A percentile compares a stretch with the other conserved stretches of the same genome.
These are phyloP conservation scores for Gasteruption jaculator DNA, from an alignment of 2,888 invertebrate genomes.

Conservation along the genomic window DNA sequence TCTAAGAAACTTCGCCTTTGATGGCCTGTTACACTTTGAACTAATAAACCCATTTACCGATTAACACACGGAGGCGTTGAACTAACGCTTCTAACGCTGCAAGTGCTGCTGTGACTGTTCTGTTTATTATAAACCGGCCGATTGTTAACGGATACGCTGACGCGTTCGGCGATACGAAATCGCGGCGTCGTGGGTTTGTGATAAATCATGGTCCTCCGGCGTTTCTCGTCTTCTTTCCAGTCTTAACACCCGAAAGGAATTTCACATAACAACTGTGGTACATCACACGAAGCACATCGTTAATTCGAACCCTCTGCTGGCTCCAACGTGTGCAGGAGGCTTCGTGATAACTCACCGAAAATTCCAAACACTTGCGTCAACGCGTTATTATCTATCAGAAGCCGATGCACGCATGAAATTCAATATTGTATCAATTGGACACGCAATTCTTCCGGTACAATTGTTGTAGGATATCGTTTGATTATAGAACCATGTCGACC, in stretches of 20 bases:
- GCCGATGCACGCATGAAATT: too few species aligned
- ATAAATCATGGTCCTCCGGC: slow-evolving; percentile 42
- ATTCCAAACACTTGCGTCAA: too few species aligned
- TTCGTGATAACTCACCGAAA: too few species aligned
- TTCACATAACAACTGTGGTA: slow-evolving; percentile 4
- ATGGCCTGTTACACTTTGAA: not conserved
- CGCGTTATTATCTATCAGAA: too few species aligned
- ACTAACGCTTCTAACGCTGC: slow-evolving; percentile 38
- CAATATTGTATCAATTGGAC: too few species aligned
- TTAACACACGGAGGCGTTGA: slow-evolving; percentile 42
- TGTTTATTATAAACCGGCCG: slow-evolving; percentile 44
- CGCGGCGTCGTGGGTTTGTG: slow-evolving; percentile 49
- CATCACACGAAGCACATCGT: not conserved
- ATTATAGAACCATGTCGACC: too few species aligned
- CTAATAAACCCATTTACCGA: slow-evolving; percentile 42
- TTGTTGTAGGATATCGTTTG: too few species aligned
- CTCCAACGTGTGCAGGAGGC: too few species aligned
- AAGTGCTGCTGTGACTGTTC: slow-evolving; percentile 40
- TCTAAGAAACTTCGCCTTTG: not conserved
- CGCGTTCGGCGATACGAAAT: slow-evolving; percentile 47
- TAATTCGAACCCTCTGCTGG: not conserved
- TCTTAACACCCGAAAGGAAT: slow-evolving; percentile 3
- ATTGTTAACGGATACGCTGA: slow-evolving; percentile 45
- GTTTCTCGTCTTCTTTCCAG: slow-evolving; percentile 6
- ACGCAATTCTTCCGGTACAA: too few species aligned